Conservation (phyloP, 2,113 vertebrate genomes). For the Xiphorhynchus elegans region DNA sequence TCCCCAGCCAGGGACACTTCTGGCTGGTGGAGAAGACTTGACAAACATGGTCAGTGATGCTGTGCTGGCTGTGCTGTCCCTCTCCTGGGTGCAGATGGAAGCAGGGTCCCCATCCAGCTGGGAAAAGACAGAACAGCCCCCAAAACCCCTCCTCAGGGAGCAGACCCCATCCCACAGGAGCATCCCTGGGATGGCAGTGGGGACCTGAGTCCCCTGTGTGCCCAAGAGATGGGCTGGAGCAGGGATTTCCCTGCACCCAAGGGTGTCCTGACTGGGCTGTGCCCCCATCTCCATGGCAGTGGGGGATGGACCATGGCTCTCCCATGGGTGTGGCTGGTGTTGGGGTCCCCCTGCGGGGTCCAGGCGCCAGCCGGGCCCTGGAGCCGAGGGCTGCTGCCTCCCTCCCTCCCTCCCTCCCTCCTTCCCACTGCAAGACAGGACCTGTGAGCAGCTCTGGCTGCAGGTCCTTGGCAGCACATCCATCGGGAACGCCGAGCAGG, state of each 20-base stretch:
- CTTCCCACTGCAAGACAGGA: background rate
- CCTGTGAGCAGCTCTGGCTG: background rate
- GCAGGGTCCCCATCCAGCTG: accelerated
- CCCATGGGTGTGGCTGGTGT: background rate
- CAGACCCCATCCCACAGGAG: background rate
- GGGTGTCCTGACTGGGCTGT: background rate
- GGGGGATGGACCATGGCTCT: accelerated
- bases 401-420: background rate
- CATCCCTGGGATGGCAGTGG: background rate
- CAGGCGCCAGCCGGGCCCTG: background rate
- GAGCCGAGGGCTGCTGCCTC: background rate
- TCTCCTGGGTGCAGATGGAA: background rate
- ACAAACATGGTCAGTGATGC: background rate
- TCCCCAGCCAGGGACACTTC: background rate
- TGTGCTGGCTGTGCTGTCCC: accelerated
- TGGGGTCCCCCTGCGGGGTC: background rate
- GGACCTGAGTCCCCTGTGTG: background rate
- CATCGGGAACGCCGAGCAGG: background rate
- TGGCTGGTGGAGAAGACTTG: background rate
- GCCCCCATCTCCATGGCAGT: background rate
- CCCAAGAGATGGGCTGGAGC: background rate
- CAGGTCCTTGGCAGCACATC: conserved; percentile 25
- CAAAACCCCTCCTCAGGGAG: background rate
- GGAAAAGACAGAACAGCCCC: background rate
- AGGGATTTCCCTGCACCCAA: background rate